Evolutionary conservation across 2,797 vertebrate species (phyloP), one percentile per base, ranked within the genome.

Genomic region (Danio choprae): DNA sequence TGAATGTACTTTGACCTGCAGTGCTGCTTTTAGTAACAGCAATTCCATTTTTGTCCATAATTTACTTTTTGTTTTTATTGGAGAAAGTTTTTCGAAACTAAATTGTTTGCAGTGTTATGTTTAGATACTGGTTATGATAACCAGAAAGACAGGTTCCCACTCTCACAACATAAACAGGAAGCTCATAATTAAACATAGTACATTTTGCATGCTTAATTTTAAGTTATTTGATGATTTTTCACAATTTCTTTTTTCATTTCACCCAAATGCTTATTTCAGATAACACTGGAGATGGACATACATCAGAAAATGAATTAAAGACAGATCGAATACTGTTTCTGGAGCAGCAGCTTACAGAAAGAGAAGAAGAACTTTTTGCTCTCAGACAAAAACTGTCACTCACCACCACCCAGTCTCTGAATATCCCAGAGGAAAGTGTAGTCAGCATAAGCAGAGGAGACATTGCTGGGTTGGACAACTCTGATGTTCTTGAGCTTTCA

Each of bases 291-390:
- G 63, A 70, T 51, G 63, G 8, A 69, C 18, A 41, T 71, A 70
- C n/a, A 41, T 82, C 60, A 53, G 62, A 41, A 36, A 68, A 48
- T 16, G 6, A 64, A 68, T 43, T 62, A 48, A 55, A 69, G 77
- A 16, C 84, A 88, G 91, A 69, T 7, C 87, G 48, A 16, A 63
- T 92, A n/a, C 41, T 83, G 74, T 76, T 62, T 38, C 78, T 93
- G 86, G 89, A 94, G 77, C 89, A 88, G 73, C 90, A 89, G 84
- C 87, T 93, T 7, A 41, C 85, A 43, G 92, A 93, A 68, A 91
- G 92, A 88, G 91, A 93, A 53, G 82, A 51, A 5, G 90, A 92
- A 82, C 87, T 93, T 74, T 83, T 62, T 62, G 77, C 85, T 48
- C 75, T 94, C 76, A 86, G 76, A 59, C 89, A 92, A 56, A 87